Evolutionary conservation across 2,797 vertebrate genomes (phyloP), one percentile per base, ranked within the genome.

Genomic region (Allobates femoralis): DNA sequence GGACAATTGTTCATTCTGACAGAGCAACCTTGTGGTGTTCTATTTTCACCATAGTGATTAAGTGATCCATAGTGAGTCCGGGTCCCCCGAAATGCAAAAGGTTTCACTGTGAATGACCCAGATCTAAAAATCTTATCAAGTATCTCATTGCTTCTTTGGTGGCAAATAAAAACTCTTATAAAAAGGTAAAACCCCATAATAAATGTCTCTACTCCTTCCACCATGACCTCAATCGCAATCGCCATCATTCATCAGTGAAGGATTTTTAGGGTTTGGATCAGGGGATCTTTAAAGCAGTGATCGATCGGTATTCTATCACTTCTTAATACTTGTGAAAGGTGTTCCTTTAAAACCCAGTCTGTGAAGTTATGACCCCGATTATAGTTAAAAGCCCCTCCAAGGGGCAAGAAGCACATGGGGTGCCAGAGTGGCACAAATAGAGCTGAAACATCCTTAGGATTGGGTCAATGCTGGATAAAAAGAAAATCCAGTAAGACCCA

Each of bases 91-190:
- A 67, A 67, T 18, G 11, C 41, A 74, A 23, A 26, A 74, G 69
- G 69, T 1, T 15, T n/a, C 69, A 2, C 23, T 26, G 69, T 74
- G 37, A 74, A n/a, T 23, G 69, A 73, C 69, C 23, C 19, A 15
- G 69, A 26, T 50, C 12, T 26, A n/a, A 71, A 21, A 21, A 69
- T 71, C 34, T n/a, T 11, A 71, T 71, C 67, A 71, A 71, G 34
- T 71, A 71, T 37, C 6, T 2, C 69, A 50, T 74, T 15, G 69
- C 69, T 26, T 74, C 69, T 74, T 74, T 74, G 69, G 69, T 74
- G 41, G 11, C 23, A 74, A 74, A 50, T 26, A 50, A 50, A 71
- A 41, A 23, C 37, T 73, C 37, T 50, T 73, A n/a, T 41, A 41
- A 41, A 73, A 73, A 73, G 69, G 37, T 37, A 73, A 50, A n/a